Evolutionary conservation across 23 tunicate species (phyloP), one percentile per base, ranked within the genome.

Genomic region (Trididemnum nubilum): DNA sequence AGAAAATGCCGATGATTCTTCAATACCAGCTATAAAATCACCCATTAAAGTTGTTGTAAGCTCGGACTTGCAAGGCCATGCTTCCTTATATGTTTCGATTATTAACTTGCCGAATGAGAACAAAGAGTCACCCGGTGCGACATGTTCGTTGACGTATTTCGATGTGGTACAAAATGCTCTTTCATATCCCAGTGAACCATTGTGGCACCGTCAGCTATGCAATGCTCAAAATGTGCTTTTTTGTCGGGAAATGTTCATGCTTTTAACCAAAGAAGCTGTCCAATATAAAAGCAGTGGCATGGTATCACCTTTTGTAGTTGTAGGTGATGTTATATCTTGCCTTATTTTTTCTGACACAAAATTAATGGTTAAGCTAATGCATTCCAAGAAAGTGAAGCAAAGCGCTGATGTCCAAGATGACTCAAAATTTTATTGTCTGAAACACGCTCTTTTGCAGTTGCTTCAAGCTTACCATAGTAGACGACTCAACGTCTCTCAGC

Each of bases 171-270:
- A 26, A 37, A 80, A 37, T 5, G 64, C 73, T 33, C 79, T 65
- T 26, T 37, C 83, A 7, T 76, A 32, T 65, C 50, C 67, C 18
- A 34, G 3, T 27, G 87, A 87, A 22, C 98, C 98, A 27, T 40
- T 31, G 0, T 93, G 98, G 98, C 92, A 93, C 36, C 70, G 52
- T 51, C 79, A 76, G 33, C 65, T 93, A 58, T 79, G 93, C 81
- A 71, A 60, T 73, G 98, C 98, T 15, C 98, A 93, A 60, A 83
- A 93, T 87, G 89, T 88, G 9, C 77, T 93, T 58, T 93, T 78
- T 65, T 87, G 98, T 60, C 65, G 71, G 34, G 98, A 93, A 65
- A 40, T 88, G 49, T 93, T 87, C 80, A 82, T 87, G 44, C 72
- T 66, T 2, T 80, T 93, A 34, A 79, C 98, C 0, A 87, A 84